A percentile compares a stretch with the other conserved stretches of the same genome.
Conservation (phyloP, 2,113 vertebrate species). For the Archilochus colubris region DNA sequence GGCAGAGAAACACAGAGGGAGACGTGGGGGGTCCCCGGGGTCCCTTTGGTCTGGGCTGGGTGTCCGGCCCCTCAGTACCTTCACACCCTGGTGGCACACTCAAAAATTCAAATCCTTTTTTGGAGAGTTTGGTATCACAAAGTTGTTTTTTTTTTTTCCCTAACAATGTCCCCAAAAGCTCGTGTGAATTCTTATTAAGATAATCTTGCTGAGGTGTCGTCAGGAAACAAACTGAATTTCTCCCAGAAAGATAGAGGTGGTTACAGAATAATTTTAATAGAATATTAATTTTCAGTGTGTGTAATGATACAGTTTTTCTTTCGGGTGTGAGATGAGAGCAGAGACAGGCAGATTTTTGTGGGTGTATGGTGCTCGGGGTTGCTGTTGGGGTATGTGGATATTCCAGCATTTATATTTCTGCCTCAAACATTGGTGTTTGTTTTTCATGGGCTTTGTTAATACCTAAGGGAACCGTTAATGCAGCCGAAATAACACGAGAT, state of each 20-base stretch:
- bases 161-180: not conserved
- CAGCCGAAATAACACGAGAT: conserved; percentile 62
- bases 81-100: not conserved
- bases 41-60: too few species aligned
- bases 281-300: not conserved
- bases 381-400: not conserved
- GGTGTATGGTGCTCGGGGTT: not conserved
- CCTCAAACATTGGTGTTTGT: conserved; percentile 64
- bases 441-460: conserved; percentile 65
- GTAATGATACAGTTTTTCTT: not conserved
- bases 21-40: too few species aligned
- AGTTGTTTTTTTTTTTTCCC: not conserved
- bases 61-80: too few species aligned
- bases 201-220: not conserved
- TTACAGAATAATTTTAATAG: not conserved
- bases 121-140: not conserved
- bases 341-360: too few species aligned
- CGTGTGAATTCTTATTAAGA: not conserved
- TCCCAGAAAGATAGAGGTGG: not conserved
- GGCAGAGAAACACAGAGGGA: too few species aligned
- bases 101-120: not conserved
- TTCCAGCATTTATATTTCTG: conserved; percentile 21
- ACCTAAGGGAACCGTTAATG: conserved; percentile 65
- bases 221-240: not conserved
- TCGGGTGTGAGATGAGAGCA: not conserved